These are phyloP conservation scores for Acanthis flammea DNA, from an alignment of 2,797 vertebrate genomes.

Conservation along the genomic window DNA sequence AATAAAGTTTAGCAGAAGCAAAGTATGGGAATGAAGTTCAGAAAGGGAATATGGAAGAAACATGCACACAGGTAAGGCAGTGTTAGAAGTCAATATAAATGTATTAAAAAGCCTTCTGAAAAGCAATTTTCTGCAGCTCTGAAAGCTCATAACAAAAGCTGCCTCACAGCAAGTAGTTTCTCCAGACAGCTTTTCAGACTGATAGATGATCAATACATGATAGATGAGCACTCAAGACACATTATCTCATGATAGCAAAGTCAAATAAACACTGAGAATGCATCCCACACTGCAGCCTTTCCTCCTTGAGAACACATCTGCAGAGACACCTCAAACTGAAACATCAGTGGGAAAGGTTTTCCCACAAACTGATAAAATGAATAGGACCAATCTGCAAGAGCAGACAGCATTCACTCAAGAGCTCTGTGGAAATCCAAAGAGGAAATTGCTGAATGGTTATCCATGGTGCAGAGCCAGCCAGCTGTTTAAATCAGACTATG, in stretches of 20 bases:
- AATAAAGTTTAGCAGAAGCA: neutral
- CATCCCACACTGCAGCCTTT: neutral
- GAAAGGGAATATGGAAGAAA: neutral
- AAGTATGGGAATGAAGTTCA: neutral
- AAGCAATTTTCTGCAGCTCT: neutral
- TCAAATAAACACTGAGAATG: neutral
- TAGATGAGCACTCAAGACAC: neutral
- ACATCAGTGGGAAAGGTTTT: neutral
- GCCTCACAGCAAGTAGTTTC: neutral
- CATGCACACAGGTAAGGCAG: neutral
- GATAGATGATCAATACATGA: neutral
- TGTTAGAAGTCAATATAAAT: neutral
- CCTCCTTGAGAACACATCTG: neutral
- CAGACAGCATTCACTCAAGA: neutral
- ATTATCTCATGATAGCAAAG: neutral
- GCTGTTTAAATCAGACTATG: neutral
- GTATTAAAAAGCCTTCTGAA: neutral
- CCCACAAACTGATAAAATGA: conserved; percentile 26
- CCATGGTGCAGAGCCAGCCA: neutral
- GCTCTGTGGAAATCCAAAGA: conserved; percentile 1
- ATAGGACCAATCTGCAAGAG: neutral
- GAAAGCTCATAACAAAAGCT: neutral
- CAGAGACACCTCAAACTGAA: neutral
- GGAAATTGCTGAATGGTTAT: neutral
- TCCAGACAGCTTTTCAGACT: neutral